phyloP scores from a whole-genome alignment of 2,797 vertebrate genomes.

The Pseudopleuronectes americanus region DNA sequence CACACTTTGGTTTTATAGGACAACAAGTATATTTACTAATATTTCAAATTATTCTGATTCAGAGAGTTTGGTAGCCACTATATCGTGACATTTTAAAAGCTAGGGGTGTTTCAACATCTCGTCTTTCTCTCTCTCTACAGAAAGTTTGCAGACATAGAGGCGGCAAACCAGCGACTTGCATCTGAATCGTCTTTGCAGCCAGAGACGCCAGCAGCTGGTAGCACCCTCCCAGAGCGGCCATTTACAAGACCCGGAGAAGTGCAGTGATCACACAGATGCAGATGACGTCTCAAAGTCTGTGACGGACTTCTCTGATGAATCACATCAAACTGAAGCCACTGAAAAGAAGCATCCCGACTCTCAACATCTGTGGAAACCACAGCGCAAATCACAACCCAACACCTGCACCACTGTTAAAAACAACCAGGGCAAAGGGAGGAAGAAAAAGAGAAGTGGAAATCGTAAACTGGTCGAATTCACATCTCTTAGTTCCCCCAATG shows the following conservation, averaged over 20 bases:
- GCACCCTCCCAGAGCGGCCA: slow-evolving; percentile 23
- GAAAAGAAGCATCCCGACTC: slow-evolving; percentile 47
- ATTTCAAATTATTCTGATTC: too few relatives aligned
- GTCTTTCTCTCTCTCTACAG: slow-evolving; percentile 67
- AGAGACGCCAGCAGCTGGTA: slow-evolving; percentile 30
- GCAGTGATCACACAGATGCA: not conserved
- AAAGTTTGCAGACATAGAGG: slow-evolving; percentile 88
- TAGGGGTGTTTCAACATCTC: not conserved
- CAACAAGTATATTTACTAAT: too few relatives aligned
- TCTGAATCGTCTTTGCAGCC: slow-evolving; percentile 42
- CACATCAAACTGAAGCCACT: slow-evolving; percentile 33
- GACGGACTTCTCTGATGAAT: slow-evolving; percentile 11
- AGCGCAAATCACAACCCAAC: slow-evolving; percentile 24
- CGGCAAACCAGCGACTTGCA: slow-evolving; percentile 83
- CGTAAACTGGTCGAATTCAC: slow-evolving; percentile 23
- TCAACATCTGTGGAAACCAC: slow-evolving; percentile 44
- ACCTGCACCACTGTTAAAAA: slow-evolving; percentile 16
- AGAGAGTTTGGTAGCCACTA: too few relatives aligned
- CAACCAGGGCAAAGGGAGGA: slow-evolving; percentile 33
- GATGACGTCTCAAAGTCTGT: slow-evolving; percentile 1
- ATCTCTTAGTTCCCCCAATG: slow-evolving; percentile 20
- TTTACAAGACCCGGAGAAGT: slow-evolving; percentile 23
- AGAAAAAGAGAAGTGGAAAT: slow-evolving; percentile 19
- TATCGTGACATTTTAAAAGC: not conserved
- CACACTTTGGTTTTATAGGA: not conserved